Percentiles rank a stretch among this genome's conserved stretches.
Conservation (phyloP, 2,888 invertebrate genomes). For the Dorcus parallelipipedus region DNA sequence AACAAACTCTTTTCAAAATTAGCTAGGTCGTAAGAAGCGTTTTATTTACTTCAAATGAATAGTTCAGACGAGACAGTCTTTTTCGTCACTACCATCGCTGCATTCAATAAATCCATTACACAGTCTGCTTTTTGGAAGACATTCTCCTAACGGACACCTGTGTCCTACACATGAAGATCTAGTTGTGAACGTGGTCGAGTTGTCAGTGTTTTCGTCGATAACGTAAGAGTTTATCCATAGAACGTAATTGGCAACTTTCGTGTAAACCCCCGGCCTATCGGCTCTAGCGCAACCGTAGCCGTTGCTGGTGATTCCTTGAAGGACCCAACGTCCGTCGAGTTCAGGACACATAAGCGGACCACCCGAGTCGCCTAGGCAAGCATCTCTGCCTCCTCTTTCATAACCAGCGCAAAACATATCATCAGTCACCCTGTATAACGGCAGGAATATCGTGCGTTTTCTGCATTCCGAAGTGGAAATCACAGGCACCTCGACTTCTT, state of each 20-base stretch:
- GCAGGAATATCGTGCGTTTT: slow-evolving; percentile 68
- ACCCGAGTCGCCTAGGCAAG: slow-evolving; percentile 77
- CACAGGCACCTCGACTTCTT: slow-evolving; percentile 77
- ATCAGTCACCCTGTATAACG: slow-evolving; percentile 72
- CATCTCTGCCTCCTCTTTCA: slow-evolving; percentile 75
- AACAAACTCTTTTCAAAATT: no score
- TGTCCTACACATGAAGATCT: slow-evolving; percentile 59
- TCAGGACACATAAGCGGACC: slow-evolving; percentile 78
- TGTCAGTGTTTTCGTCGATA: slow-evolving; percentile 15
- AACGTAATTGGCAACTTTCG: slow-evolving; percentile 72
- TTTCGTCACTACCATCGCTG: slow-evolving; percentile 71
- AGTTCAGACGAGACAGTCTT: slow-evolving; percentile 50
- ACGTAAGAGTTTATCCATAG: slow-evolving; percentile 58
- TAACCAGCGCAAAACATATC: slow-evolving; percentile 82
- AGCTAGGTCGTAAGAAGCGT: background rate
- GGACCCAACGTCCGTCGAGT: slow-evolving; percentile 44
- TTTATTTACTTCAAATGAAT: slow-evolving; percentile 6
- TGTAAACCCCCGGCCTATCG: slow-evolving; percentile 76
- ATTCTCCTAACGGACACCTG: slow-evolving; percentile 73
- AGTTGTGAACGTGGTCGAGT: slow-evolving; percentile 23
- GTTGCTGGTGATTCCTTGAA: slow-evolving; percentile 70
- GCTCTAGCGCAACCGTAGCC: slow-evolving; percentile 78
- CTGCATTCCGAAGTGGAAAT: slow-evolving; percentile 76
- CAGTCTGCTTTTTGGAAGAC: slow-evolving; percentile 64
- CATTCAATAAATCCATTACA: slow-evolving; percentile 79